Base-by-base conservation (phyloP, 2,888 invertebrate genomes). In the Drosophila maculinotata region DNA sequence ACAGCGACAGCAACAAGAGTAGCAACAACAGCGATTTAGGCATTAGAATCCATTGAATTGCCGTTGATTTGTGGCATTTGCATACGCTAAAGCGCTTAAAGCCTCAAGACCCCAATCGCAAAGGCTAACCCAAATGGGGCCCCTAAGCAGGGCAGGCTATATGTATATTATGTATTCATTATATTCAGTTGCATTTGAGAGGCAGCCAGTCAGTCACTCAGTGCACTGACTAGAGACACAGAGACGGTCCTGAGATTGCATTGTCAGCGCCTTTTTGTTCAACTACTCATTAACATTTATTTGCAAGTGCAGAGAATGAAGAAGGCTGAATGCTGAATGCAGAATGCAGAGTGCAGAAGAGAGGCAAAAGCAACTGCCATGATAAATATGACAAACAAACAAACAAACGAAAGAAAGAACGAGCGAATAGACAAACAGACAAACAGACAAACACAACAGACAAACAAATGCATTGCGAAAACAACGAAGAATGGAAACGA, bases 281-380 rank as follows among this genome's bases (percentile, higher is more conserved):
- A 84, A 85, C 82, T 82, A 87, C 86, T 83, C 88, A 83, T 83
- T 83, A 83, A 83, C 88, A 83, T 83, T 83, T 81, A 81, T 87
- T 81, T 81, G 81, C 80, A 84, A 87, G 81, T 81, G 84, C 80
- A 76, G 76, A 80, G 85, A 79, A 76, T 80, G 72, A 63, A 63
- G 66, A 20, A 38, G 14, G n/a, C n/a, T n/a, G n/a, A n/a, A n/a
- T n/a, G 72, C 44, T 14, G 35, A 15, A n/a, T n/a, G n/a, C 66
- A 38, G 10, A 44, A 33, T 65, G 65, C 45, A 70, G 62, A 77
- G 69, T 66, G 72, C 65, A 63, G 66, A 20, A 38, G 14, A 59
- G 62, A 70, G 53, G 64, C 59, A 72, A 65, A 71, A 64, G 85
- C 85, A 83, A 82, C 88, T 83, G 88, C 74, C 79, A 87, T 87